Base-by-base conservation (phyloP, 2,113 vertebrate genomes). In the Perca flavescens region DNA sequence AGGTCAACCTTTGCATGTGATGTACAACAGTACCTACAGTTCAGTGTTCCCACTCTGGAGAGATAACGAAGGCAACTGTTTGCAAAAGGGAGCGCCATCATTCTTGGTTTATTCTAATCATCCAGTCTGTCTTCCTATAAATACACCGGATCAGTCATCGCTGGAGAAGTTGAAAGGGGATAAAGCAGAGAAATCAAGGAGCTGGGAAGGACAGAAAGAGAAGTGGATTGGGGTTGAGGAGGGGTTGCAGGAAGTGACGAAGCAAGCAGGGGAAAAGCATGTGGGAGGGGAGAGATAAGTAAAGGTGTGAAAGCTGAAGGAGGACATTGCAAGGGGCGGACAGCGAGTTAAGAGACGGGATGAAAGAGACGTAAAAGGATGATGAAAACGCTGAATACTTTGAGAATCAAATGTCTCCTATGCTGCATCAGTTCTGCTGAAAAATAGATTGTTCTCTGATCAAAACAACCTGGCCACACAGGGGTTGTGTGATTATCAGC, bases 31-130 rank as follows among this genome's bases (percentile, higher is more conserved):
- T 58, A 80, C 67, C 77, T 74, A 74, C 74, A 84, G 77, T 79
- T 90, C 75, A 72, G 34, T 25, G 13, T 75, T 71, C 36, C 66
- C 79, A 58, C 69, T 75, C 78, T n/a, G 69, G 66, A 57, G 65
- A 69, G 73, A 87, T 79, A 89, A 91, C 89, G 81, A 82, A 90
- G 79, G 90, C 61, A 64, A 83, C 70, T 75, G 80, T 81, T 88
- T 87, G 80, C 72, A 68, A 61, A 88, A 82, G 64, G 43, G 47
- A 75, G 85, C 50, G 12, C 64, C 78, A 77, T 84, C 79, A 28
- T 66, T 84, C 73, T 86, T 68, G 61, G 75, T 87, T 91, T 82
- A 77, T 85, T 90, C 73, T 86, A 93, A 94, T 91, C 80, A 92
- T 85, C 80, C 79, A 63, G 80, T 74, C 79, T 85, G 83, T 86